Evolutionary conservation across 1,140 invertebrate genomes (phyloP).

Genomic region (Physella acuta): DNA sequence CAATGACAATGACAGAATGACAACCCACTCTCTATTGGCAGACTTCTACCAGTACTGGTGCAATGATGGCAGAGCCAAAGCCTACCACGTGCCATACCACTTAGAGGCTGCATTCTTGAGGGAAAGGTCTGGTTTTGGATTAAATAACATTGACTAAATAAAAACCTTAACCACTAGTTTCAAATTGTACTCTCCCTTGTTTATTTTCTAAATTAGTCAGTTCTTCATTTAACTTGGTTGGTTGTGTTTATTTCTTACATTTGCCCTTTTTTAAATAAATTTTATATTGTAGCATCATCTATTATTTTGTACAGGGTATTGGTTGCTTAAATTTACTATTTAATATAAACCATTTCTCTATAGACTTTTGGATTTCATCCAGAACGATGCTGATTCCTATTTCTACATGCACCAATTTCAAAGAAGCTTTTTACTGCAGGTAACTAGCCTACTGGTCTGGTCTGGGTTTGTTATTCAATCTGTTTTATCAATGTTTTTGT

Average conservation of each 20-base stretch:
- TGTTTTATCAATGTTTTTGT: background rate
- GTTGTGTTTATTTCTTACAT: background rate
- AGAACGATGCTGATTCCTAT: conserved; percentile 11
- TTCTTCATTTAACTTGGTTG: background rate
- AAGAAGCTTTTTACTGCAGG: conserved; percentile 1
- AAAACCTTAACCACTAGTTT: background rate
- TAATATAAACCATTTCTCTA: no score
- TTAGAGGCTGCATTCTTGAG: conserved; percentile 13
- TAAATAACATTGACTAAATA: no score
- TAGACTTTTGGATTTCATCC: conserved; percentile 11
- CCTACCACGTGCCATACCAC: conserved; percentile 25
- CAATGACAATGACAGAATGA: background rate
- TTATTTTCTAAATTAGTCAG: background rate
- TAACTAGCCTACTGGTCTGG: background rate
- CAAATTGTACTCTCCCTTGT: background rate
- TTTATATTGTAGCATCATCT: background rate
- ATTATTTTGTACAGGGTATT: no score
- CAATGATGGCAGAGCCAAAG: conserved; percentile 6
- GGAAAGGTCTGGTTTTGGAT: conserved; percentile 20
- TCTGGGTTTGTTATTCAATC: background rate
- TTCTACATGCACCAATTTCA: background rate
- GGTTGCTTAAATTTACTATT: no score
- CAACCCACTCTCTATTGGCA: conserved; percentile 25
- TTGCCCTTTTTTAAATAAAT: background rate
- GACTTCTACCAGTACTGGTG: conserved; percentile 34